A percentile compares a stretch with the other conserved stretches of the same genome.
phyloP scores from a whole-genome alignment of 1,140 invertebrate species.

The Microplitis mediator region DNA sequence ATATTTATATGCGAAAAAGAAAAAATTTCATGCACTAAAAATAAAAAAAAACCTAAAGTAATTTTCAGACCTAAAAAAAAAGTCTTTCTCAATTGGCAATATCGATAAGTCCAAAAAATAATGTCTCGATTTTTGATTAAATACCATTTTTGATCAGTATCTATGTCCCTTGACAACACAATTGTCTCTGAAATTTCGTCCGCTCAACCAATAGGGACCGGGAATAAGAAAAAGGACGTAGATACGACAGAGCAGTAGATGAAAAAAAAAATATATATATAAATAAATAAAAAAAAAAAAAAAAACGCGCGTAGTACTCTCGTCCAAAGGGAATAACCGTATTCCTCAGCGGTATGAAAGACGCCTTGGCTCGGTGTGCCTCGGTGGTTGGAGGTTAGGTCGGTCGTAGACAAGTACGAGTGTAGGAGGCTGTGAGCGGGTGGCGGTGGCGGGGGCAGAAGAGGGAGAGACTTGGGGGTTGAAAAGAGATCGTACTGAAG shows the following conservation, averaged over 20 bases:
- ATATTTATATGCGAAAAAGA: no score
- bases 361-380: not conserved
- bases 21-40: no score
- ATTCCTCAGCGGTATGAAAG: constrained; percentile 35
- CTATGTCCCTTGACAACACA: no score
- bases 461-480: not conserved
- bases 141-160: no score
- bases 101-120: no score
- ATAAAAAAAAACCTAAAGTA: no score
- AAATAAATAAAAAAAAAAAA: not conserved
- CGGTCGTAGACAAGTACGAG: not conserved
- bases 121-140: no score
- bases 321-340: constrained; percentile 32
- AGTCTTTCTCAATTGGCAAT: no score
- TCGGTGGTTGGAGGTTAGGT: constrained; percentile 15
- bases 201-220: constrained; percentile 10
- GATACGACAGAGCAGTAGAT: not conserved
- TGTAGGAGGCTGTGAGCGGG: not conserved
- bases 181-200: not conserved
- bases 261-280: not conserved
- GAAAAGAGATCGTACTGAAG: not conserved
- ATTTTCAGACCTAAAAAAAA: no score
- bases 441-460: not conserved
- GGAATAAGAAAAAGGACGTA: constrained; percentile 1
- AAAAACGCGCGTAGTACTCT: constrained; percentile 25